A percentile compares a stretch with the other conserved stretches of the same genome.
phyloP scores from a whole-genome alignment of 2,113 vertebrate species.

The Leuciscus idus region DNA sequence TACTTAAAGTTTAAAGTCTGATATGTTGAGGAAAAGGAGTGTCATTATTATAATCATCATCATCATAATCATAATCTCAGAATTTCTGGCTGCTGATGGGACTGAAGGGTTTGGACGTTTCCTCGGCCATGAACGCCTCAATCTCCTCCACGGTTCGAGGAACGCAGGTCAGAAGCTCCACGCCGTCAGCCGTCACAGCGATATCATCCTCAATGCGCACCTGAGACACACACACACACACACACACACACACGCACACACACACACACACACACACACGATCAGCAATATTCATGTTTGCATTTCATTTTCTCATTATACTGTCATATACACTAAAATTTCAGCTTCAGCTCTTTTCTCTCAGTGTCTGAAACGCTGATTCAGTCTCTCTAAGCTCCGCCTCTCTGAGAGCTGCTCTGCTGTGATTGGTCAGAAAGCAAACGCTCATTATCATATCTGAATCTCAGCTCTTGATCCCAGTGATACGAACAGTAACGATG shows the following conservation, averaged over 20 bases:
- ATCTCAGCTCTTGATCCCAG: too few species aligned
- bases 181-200: slow-evolving; percentile 79
- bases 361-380: too few species aligned
- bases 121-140: slow-evolving; percentile 87
- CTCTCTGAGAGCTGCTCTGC: too few species aligned
- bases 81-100: slow-evolving; percentile 50
- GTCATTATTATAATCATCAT: neutral
- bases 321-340: too few species aligned
- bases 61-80: slow-evolving; percentile 18
- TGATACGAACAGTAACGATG: too few species aligned
- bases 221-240: slow-evolving; percentile 65
- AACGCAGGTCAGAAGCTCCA: slow-evolving; percentile 92
- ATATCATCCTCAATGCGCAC: slow-evolving; percentile 95
- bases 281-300: neutral
- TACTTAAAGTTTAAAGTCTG: neutral
- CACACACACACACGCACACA: too few species aligned
- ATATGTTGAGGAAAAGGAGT: neutral
- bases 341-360: too few species aligned
- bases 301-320: too few species aligned
- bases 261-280: neutral
- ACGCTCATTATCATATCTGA: too few species aligned
- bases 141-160: slow-evolving; percentile 94
- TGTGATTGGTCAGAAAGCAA: too few species aligned
- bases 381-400: too few species aligned
- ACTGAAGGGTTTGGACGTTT: slow-evolving; percentile 68